These are phyloP conservation scores for Buathra laborator DNA, from an alignment of 2,888 invertebrate genomes.

Conservation along the genomic window DNA sequence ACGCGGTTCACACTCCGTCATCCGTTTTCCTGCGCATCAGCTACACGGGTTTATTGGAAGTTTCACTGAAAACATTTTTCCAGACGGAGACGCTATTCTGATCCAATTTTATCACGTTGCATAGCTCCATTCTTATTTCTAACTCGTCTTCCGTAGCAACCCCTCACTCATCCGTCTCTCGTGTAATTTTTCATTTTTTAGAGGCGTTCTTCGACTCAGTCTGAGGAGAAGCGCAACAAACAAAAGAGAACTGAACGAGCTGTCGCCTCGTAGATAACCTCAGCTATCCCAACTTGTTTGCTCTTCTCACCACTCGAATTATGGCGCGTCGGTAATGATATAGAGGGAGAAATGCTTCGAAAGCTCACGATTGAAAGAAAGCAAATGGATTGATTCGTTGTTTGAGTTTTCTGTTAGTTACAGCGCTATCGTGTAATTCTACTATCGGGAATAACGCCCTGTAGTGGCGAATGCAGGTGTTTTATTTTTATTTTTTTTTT, in stretches of 20 bases:
- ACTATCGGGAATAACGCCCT: not conserved
- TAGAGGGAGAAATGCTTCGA: not conserved
- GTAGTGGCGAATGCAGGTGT: not conserved
- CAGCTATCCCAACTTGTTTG: not conserved
- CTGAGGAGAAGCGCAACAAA: not conserved
- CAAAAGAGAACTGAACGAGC: not conserved
- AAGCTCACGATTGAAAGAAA: not conserved
- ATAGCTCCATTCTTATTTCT: slow-evolving; percentile 12
- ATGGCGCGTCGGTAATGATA: not conserved
- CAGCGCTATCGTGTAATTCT: not conserved
- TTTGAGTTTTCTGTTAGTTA: not conserved
- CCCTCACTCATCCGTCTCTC: not conserved
- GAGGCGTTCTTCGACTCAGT: not conserved
- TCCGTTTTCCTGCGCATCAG: slow-evolving; percentile 17
- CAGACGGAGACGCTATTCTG: slow-evolving; percentile 3
- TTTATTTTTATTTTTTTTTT: not conserved
- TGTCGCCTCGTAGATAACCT: not conserved
- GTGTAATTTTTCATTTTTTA: not conserved
- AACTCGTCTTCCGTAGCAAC: not conserved
- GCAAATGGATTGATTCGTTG: slow-evolving; percentile 1
- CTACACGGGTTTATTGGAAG: not conserved
- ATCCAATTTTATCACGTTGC: slow-evolving; percentile 41
- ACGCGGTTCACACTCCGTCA: not conserved
- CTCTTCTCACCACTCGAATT: not conserved
- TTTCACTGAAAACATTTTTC: slow-evolving; percentile 22